Evolutionary conservation across 2,113 vertebrate species (phyloP).

Genomic region (Ursus arctos): DNA sequence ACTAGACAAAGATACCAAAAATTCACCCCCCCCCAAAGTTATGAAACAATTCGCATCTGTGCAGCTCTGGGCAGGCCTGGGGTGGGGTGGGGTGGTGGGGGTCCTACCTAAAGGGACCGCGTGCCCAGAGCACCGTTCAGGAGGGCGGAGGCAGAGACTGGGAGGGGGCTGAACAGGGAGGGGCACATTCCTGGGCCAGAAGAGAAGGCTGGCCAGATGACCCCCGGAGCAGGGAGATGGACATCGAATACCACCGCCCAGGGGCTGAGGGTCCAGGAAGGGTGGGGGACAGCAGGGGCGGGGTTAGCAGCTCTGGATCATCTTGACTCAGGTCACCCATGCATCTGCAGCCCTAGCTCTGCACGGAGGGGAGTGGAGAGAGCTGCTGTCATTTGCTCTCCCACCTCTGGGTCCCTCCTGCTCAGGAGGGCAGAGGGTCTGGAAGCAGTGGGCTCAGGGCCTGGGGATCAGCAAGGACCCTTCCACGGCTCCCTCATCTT

Average conservation of each 20-base stretch:
- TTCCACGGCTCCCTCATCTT: rapidly evolving
- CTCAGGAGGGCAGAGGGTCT: background rate
- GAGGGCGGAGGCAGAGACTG: background rate
- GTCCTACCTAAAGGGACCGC: background rate
- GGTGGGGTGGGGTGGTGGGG: background rate
- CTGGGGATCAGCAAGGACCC: background rate
- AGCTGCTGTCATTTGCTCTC: background rate
- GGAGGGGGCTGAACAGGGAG: background rate
- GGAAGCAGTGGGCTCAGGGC: no score
- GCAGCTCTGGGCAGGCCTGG: background rate
- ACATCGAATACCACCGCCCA: rapidly evolving
- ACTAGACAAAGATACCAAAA: background rate
- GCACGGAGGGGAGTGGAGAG: background rate
- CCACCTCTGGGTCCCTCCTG: background rate
- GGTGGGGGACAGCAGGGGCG: background rate
- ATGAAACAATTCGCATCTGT: background rate
- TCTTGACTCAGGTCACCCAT: background rate
- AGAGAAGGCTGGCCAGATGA: background rate
- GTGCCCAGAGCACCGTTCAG: rapidly evolving
- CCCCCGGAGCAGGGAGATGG: background rate
- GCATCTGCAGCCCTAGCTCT: background rate
- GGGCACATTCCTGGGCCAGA: background rate
- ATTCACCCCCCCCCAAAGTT: background rate
- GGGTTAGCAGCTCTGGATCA: background rate
- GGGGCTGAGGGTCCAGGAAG: rapidly evolving